A percentile compares a stretch with the other conserved stretches of the same genome.
Conservation (phyloP, 2,797 vertebrate genomes). For the Myotis findleyi region DNA sequence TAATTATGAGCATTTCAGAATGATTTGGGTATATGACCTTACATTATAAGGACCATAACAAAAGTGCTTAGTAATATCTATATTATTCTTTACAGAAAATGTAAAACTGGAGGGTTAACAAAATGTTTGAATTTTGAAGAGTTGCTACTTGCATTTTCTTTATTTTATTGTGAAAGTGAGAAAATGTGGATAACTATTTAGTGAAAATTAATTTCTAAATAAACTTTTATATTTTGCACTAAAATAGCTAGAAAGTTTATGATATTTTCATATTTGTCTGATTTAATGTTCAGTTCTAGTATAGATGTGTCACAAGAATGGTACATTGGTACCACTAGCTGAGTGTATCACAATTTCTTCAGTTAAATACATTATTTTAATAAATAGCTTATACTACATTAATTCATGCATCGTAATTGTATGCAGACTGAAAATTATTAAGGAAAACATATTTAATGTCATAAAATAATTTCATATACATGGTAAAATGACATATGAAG, state of each 20-base stretch:
- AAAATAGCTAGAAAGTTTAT: neutral
- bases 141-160: neutral
- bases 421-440: neutral
- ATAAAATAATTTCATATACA: neutral
- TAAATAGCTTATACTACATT: neutral
- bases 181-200: neutral
- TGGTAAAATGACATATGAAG: neutral
- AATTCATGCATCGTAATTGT: neutral
- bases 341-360: neutral
- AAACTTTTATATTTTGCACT: conserved; percentile 3
- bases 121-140: conserved; percentile 3
- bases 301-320: neutral
- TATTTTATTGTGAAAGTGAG: neutral
- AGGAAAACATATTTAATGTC: neutral
- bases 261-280: neutral
- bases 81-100: neutral
- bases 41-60: neutral
- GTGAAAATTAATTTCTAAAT: conserved; percentile 4
- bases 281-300: neutral
- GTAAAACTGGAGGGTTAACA: neutral
- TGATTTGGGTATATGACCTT: neutral
- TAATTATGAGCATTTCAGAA: conserved; percentile 61
- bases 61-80: neutral
- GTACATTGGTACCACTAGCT: neutral
- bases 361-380: neutral